phyloP scores from a whole-genome alignment of 1,140 invertebrate genomes.

The Cydia splendana region DNA sequence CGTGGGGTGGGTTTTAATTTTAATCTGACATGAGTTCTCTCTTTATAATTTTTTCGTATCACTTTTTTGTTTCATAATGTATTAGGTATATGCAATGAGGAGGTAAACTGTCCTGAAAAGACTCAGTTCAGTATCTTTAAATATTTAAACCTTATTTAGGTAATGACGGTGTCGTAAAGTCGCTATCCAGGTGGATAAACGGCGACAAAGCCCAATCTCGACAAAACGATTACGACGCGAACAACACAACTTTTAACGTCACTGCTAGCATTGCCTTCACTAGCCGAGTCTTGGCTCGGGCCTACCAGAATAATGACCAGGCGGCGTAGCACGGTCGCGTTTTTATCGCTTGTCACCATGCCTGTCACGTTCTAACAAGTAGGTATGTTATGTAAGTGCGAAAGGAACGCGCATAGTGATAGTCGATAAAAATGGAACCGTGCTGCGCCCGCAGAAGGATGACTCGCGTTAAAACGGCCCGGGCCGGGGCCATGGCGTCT shows the following conservation, averaged over 20 bases:
- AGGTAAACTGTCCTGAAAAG: no score
- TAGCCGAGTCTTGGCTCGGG: not conserved
- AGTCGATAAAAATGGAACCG: no score
- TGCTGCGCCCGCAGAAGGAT: no score
- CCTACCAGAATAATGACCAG: no score
- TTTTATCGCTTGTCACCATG: no score
- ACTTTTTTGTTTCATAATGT: not conserved
- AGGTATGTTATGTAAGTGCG: no score
- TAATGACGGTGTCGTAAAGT: constrained; percentile 5
- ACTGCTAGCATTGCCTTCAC: not conserved
- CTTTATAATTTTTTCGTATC: not conserved
- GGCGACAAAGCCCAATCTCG: constrained; percentile 10
- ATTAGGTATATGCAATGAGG: no score
- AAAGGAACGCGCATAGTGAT: no score
- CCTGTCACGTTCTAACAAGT: no score
- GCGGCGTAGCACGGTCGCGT: no score
- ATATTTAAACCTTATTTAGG: constrained; percentile 7
- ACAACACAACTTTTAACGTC: constrained; percentile 12
- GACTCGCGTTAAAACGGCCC: no score
- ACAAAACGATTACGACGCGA: constrained; percentile 17
- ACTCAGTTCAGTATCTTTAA: not conserved
- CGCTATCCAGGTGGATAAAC: constrained; percentile 12
- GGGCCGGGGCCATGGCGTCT: no score
- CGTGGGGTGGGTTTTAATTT: not conserved
- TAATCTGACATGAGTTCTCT: not conserved